Base-by-base conservation (phyloP, 2,888 invertebrate genomes). In the Ommatoiulus sabulosus region DNA sequence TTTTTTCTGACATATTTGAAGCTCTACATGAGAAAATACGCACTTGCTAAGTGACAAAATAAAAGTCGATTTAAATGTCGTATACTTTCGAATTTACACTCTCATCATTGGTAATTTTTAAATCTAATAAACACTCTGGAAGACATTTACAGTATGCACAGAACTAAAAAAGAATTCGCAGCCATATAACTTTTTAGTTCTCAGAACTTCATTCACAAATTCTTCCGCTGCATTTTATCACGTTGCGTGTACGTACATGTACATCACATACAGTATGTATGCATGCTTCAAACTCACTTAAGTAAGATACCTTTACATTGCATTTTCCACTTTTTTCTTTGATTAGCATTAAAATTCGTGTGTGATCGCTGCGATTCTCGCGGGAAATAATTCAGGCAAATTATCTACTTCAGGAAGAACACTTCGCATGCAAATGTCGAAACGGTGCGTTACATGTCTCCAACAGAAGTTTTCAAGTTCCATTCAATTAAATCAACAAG, bases 381-480 rank as follows among this genome's bases (percentile, higher is more conserved):
- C 0, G 80, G 24, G 80, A 35, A 80, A 80, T 35, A 35, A 80
- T 35, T 80, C 12, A 80, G 24, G 80, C 80, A 80, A 80, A 80
- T 80, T 80, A 24, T 80, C 35, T 35, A 15, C 35, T 15, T 35
- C 10, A 80, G 80, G 35, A 35, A 35, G 80, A 10, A 80, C 35
- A 35, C 72, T 80, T 80, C 35, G 80, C 80, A 80, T 80, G 35
- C 80, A 80, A 35, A 35, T 80, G 24, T 35, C 35, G 80, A 80
- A 80, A 72, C 10, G 12, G 80, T 80, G 52, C 52, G 17, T 12
- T 12, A 7, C 52, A 35, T 35, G 24, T 12, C 35, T 35, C 35
- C 35, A 35, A 24, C 35, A 10, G 80, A 80, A 35, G 12, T 24
- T 80, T 35, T 80, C 35, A 2, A 12, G 35, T 80, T 80, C 7